These are phyloP conservation scores for Ictalurus furcatus DNA, from an alignment of 2,113 vertebrate genomes.

Conservation along the genomic window DNA sequence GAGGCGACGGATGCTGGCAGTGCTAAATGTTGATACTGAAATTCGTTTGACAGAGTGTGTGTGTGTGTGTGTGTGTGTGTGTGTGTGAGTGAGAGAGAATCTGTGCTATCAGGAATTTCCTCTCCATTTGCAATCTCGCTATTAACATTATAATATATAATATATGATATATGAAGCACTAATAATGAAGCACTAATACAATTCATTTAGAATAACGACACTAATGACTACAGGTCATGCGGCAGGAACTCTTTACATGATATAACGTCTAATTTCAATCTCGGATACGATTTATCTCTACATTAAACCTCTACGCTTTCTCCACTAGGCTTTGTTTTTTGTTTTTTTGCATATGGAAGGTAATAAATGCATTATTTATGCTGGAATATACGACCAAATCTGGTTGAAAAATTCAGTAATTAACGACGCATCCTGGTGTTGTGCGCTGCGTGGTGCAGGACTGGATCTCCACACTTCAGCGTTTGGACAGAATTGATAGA, in stretches of 20 bases:
- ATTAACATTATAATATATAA: background rate
- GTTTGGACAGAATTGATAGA: background rate
- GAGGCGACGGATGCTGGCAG: slow-evolving; percentile 11
- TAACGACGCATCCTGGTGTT: background rate
- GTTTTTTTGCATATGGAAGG: background rate
- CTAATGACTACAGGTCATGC: background rate
- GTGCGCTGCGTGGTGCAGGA: too few relatives aligned
- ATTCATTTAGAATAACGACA: background rate
- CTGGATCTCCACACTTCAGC: background rate
- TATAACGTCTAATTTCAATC: background rate
- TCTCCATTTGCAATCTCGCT: background rate
- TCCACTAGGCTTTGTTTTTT: too few relatives aligned
- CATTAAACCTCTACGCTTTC: slow-evolving; percentile 1
- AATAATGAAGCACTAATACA: background rate
- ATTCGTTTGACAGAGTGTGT: slow-evolving; percentile 14
- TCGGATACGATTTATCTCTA: background rate
- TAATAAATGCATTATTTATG: slow-evolving; percentile 35
- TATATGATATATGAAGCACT: background rate
- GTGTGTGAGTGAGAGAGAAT: background rate
- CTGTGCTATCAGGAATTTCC: background rate
- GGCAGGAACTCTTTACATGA: background rate
- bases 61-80: slow-evolving; percentile 2
- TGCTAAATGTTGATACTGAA: slow-evolving; percentile 10
- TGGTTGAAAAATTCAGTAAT: background rate
- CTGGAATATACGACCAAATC: background rate